Conservation (phyloP, 2,797 vertebrate species). For the Fistularia commersonii region DNA sequence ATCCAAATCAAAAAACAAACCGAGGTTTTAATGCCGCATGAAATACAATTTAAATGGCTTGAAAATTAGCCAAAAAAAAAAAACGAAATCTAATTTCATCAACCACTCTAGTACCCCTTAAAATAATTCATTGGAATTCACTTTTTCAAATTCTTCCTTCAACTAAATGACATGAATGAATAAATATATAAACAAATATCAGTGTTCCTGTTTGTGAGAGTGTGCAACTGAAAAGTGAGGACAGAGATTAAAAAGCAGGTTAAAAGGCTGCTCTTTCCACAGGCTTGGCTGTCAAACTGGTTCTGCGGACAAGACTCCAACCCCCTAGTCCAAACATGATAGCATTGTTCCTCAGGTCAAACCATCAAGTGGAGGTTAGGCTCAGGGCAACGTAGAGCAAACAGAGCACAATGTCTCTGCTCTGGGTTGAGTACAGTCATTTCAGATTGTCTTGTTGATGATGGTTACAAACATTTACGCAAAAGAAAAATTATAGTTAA, state of each 20-base stretch:
- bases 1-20: no score
- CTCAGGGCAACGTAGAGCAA: conserved; percentile 43
- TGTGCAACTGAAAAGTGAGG: conserved; percentile 43
- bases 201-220: conserved; percentile 24
- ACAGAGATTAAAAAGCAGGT: conserved; percentile 60
- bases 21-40: no score
- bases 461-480: no score
- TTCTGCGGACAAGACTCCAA: conserved; percentile 59
- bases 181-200: conserved; percentile 4
- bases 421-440: no score
- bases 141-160: conserved; percentile 6
- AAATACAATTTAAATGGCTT: no score
- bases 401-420: conserved; percentile 23
- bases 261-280: conserved; percentile 55
- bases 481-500: no score
- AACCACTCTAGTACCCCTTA: neutral
- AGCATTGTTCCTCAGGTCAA: conserved; percentile 64
- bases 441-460: no score
- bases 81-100: no score
- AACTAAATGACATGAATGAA: conserved; percentile 5
- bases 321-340: conserved; percentile 50
- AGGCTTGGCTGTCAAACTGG: conserved; percentile 64
- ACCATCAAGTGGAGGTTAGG: conserved; percentile 58
- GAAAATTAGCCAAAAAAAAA: no score
- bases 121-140: conserved; percentile 6